Percentiles rank a stretch among this genome's conserved stretches.
Evolutionary conservation across 2,797 vertebrate species (phyloP).

Genomic region (Nyctibius grandis): DNA sequence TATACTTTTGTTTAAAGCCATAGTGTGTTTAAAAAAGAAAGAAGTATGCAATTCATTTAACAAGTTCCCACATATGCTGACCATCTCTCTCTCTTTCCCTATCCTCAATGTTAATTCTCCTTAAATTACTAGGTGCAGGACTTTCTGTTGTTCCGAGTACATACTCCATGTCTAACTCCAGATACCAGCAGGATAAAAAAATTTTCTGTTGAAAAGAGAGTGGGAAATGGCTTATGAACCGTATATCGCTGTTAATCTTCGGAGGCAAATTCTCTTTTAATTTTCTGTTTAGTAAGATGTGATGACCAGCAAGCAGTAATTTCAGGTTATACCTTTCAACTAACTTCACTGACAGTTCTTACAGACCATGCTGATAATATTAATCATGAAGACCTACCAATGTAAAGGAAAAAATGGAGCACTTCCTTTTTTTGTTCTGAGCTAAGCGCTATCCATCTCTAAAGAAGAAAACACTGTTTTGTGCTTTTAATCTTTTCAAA

Average conservation of each 20-base stretch:
- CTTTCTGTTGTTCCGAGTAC: background rate
- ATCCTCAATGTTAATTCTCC: background rate
- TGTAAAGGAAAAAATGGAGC: background rate
- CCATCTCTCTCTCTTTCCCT: background rate
- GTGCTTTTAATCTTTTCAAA: background rate
- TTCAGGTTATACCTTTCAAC: background rate
- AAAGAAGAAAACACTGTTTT: background rate
- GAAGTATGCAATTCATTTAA: background rate
- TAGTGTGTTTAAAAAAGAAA: background rate
- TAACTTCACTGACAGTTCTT: background rate
- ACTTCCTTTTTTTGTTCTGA: background rate
- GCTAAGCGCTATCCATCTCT: background rate
- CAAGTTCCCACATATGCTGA: background rate
- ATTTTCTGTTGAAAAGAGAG: background rate
- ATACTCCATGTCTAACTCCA: background rate
- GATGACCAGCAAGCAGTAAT: background rate
- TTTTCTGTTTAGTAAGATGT: background rate
- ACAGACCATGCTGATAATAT: background rate
- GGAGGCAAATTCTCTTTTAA: background rate
- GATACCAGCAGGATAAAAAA: background rate
- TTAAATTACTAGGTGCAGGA: background rate
- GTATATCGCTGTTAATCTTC: background rate
- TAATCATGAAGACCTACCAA: background rate
- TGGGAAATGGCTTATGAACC: background rate
- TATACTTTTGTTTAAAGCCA: background rate